Base-by-base conservation (phyloP, 1,140 invertebrate genomes). In the Whitmania pigra region DNA sequence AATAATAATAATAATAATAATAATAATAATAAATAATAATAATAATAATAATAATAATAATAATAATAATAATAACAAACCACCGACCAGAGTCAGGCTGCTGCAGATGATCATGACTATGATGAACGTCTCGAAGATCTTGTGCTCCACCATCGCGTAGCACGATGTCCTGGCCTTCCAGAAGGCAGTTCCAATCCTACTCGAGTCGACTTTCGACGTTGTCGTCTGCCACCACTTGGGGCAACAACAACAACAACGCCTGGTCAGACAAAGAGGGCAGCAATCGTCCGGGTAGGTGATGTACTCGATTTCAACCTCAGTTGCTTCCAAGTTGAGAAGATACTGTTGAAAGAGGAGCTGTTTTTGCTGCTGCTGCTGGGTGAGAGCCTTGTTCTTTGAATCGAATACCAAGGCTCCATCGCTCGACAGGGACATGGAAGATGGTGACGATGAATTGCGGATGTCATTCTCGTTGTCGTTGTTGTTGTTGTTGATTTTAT, bases 61-160 rank as follows among this genome's bases (percentile, higher is more conserved):
- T 17, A 49, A 49, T 0, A 11, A 49, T 1, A 49, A 17, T 49
- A 11, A 49, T 11, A 36, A 36, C 13, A 27, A 49, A 70, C 11
- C n/a, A 86, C 87, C 88, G 86, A 94, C 92, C 87, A 98, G 87
- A 79, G 94, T 93, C 83, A 96, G 85, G 87, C 93, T 96, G 86
- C 93, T 97, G 77, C 94, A 87, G 80, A 97, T 86, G 84, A 98
- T 98, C 91, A 97, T 94, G 77, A 90, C 90, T 79, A 98, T 97
- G 82, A 97, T 93, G 84, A 95, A 92, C 76, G 93, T 95, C 87
- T 98, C 95, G 86, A 98, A 98, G 84, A 97, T 97, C 84, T 94
- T 96, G 85, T 97, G 95, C 85, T 97, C 94, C 78, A 97, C 95
- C 76, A 97, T 87, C 83, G 88, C 87, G 84, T 40, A 54, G 20